Evolutionary conservation across 2,888 invertebrate species (phyloP), one percentile per base, ranked within the genome.

Genomic region (Strigamia maritima): DNA sequence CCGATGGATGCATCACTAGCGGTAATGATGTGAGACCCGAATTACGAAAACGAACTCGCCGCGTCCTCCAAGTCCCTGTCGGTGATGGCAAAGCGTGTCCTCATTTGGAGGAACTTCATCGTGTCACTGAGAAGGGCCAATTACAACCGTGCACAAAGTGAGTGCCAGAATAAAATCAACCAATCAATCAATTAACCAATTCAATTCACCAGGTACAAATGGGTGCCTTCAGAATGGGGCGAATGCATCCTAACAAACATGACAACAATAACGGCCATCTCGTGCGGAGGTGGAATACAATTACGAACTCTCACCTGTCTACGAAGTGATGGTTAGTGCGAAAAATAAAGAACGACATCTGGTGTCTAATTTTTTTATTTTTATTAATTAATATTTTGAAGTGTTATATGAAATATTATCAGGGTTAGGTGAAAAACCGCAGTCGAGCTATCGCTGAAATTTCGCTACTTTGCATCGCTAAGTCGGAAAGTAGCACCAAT

Each of bases 241-340:
- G 86, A 3, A 2, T 84, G 84, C 75, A 81, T 83, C 54, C 81
- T 84, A 28, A 83, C 82, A 8, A 83, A 88, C 0, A 80, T 80
- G 19, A 74, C 78, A 75, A 79, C 65, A 16, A 74, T 80, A 19
- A 70, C 70, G 6, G 76, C 81, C 70, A 89, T 83, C 3, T 83
- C 84, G 14, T 90, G 90, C 81, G 90, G 90, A 1, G 90, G 90
- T 19, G 90, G 90, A 0, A 87, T 89, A 49, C 90, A 90, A 84
- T 85, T 89, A 22, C 84, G 90, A 1, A 89, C 88, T 75, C 88
- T 89, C 0, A 88, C 88, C 2, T 90, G 90, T 83, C 88, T 90
- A 12, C 88, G 89, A 81, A 80, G 54, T 74, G 80, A 79, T 74
- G 81, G 81, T 81, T 26, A 12, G 31, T 14, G 40, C 40, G 44